A percentile compares a stretch with the other conserved stretches of the same genome.
Evolutionary conservation across 2,888 invertebrate species (phyloP).

Genomic region (Sinohyriopsis cumingii): DNA sequence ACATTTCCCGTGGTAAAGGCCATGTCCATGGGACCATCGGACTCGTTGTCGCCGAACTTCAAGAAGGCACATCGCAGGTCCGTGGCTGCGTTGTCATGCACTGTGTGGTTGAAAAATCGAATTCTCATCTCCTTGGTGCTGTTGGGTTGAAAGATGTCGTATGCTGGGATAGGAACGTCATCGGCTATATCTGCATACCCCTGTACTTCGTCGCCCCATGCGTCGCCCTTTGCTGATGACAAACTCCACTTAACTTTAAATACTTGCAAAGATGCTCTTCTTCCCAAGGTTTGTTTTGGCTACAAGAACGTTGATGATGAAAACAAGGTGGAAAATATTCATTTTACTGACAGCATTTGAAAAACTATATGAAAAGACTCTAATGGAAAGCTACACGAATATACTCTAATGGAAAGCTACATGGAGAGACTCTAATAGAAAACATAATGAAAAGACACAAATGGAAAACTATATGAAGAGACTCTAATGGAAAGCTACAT

Average conservation of each 20-base stretch:
- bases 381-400: no score
- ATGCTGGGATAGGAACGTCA: constrained; percentile 17
- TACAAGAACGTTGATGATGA: no score
- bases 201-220: constrained; percentile 37
- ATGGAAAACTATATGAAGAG: no score
- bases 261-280: constrained; percentile 30
- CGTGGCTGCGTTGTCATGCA: constrained; percentile 32
- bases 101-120: constrained; percentile 27
- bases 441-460: no score
- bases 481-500: no score
- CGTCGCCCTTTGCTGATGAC: constrained; percentile 26
- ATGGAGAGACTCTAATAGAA: no score
- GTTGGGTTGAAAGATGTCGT: constrained; percentile 9
- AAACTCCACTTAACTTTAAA: constrained; percentile 38
- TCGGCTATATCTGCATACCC: constrained; percentile 19
- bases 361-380: no score
- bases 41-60: constrained; percentile 22
- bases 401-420: no score
- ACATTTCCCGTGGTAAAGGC: constrained; percentile 30
- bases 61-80: constrained; percentile 33
- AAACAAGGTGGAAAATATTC: no score
- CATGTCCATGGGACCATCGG: constrained; percentile 28
- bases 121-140: constrained; percentile 21
- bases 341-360: no score
- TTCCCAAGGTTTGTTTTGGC: constrained; percentile 1